These are phyloP conservation scores for Drosophila tani DNA, from an alignment of 1,140 invertebrate species.

Conservation along the genomic window DNA sequence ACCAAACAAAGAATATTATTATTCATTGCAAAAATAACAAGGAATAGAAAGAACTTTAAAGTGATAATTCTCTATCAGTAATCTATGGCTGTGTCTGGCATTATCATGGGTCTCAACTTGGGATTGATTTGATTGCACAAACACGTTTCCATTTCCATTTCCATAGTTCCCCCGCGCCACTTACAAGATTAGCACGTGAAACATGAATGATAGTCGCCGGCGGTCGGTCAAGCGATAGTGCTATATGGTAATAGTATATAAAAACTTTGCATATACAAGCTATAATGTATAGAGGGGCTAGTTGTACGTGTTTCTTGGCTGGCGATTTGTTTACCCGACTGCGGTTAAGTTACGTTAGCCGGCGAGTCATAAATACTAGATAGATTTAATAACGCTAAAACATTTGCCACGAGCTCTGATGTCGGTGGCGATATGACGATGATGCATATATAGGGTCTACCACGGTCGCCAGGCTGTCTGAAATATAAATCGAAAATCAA, in stretches of 20 bases:
- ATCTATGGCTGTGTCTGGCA: slow-evolving; percentile 19
- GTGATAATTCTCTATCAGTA: slow-evolving; percentile 32
- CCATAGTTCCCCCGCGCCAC: slow-evolving; percentile 39
- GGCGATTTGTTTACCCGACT: slow-evolving; percentile 49
- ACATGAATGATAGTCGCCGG: slow-evolving; percentile 48
- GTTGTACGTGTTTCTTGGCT: slow-evolving; percentile 56
- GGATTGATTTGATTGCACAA: slow-evolving; percentile 67
- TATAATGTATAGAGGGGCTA: slow-evolving; percentile 3
- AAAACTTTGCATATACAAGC: slow-evolving; percentile 6
- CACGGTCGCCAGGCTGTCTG: slow-evolving; percentile 37
- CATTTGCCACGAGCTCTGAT: slow-evolving; percentile 30
- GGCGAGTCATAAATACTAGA: slow-evolving; percentile 31
- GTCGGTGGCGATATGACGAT: slow-evolving; percentile 6
- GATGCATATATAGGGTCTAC: slow-evolving; percentile 11
- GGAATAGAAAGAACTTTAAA: slow-evolving; percentile 20
- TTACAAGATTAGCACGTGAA: slow-evolving; percentile 69
- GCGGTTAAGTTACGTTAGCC: slow-evolving; percentile 50
- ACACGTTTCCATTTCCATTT: slow-evolving; percentile 70
- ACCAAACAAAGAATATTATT: slow-evolving; percentile 9
- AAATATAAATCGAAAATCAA: slow-evolving; percentile 32
- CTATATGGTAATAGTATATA: background rate
- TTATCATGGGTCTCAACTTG: slow-evolving; percentile 21
- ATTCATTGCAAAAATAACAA: slow-evolving; percentile 6
- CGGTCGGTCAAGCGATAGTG: slow-evolving; percentile 29
- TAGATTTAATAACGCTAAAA: slow-evolving; percentile 58